phyloP scores from a whole-genome alignment of 1,140 invertebrate genomes.

The Spodoptera frugiperda region DNA sequence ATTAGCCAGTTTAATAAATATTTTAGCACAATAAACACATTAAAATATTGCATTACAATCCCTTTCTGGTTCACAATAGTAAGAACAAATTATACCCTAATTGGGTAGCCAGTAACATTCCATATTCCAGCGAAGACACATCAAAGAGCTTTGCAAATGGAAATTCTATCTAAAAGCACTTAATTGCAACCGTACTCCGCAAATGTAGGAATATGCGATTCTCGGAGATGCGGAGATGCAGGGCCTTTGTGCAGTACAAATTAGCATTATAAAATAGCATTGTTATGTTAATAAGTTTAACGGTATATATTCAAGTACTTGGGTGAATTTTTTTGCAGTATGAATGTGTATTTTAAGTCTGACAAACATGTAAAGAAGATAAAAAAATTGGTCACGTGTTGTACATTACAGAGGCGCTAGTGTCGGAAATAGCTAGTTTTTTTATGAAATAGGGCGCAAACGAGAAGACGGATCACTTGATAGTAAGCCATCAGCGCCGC shows the following conservation, averaged over 20 bases:
- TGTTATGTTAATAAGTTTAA: constrained; percentile 2
- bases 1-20: too few relatives aligned
- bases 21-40: too few relatives aligned
- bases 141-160: constrained; percentile 6
- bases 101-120: not conserved
- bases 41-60: not conserved
- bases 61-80: not conserved
- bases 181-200: constrained; percentile 16
- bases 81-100: not conserved
- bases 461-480: too few relatives aligned
- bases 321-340: too few relatives aligned
- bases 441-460: too few relatives aligned
- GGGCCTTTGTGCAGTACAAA: not conserved
- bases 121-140: not conserved
- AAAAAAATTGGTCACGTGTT: too few relatives aligned
- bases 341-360: too few relatives aligned
- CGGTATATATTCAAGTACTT: not conserved
- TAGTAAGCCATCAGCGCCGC: too few relatives aligned
- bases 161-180: constrained; percentile 11
- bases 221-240: not conserved
- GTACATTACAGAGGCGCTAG: too few relatives aligned
- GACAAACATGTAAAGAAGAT: too few relatives aligned
- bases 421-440: too few relatives aligned
- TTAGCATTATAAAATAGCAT: constrained; percentile 26
- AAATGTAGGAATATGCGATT: not conserved